Evolutionary conservation across 2,888 invertebrate genomes (phyloP), one percentile per base, ranked within the genome.

Genomic region (Scrobipalpa costella): DNA sequence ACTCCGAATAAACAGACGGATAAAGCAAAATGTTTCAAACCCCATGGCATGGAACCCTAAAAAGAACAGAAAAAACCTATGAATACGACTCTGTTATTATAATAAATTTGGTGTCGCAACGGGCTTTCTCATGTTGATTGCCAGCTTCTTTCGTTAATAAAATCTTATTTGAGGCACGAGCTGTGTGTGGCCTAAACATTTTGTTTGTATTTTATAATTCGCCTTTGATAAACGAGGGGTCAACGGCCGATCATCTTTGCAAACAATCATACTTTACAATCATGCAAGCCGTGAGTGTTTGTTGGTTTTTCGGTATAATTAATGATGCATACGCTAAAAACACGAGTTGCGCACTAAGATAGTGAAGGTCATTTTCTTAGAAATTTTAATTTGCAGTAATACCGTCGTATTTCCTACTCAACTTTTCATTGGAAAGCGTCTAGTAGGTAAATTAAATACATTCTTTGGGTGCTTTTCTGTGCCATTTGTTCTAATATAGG

Each of bases 71-170:
- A 82, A 82, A 80, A 82, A 77, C 66, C 71, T 72, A 77, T 82
- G 83, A 84, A 85, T 85, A 84, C 76, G 71, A 73, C 72, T 75
- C 73, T 72, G 72, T 79, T 81, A 82, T 84, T 81, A 82, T 71
- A 78, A 81, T 85, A 81, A 78, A 81, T 82, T 82, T 76, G 69
- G 67, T 73, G 72, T 76, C 69, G 67, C 71, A 64, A 66, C 66
- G 68, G 66, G 72, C 73, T 76, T 77, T 76, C 70, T 72, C 65
- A 71, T 72, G 67, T 71, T 71, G 73, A 73, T 75, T 71, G 64
- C 74, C 36, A 36, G 57, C 11, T 55, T 36, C 11, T 17, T 38
- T 63, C 63, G 47, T 62, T 63, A 66, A 55, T 55, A n/a, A n/a
- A 15, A 7, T 55, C 33, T 21, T 55, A 52, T 55, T 55, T 55